Evolutionary conservation across 1,140 invertebrate genomes (phyloP), one percentile per base, ranked within the genome.

Genomic region (Pygmarrhopalites habei): DNA sequence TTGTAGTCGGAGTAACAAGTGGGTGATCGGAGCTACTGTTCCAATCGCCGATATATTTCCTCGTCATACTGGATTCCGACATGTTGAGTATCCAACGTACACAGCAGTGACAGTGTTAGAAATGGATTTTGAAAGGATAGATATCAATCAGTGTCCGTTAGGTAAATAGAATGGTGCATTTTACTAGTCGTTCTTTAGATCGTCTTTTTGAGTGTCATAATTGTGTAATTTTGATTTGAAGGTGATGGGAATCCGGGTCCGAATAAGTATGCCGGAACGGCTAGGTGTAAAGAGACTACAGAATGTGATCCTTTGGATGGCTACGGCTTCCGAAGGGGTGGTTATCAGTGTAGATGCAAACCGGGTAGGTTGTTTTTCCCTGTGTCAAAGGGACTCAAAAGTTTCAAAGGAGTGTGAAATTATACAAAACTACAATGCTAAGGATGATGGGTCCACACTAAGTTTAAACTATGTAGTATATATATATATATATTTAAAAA

Each of bases 261-360:
- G 0, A 98, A 98, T 79, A 82, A 81, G 74, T 98, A 95, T 82
- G 87, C 85, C 43, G 85, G 88, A 69, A 97, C 92, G 5, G 88
- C 91, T 12, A 79, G 91, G 67, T 98, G 95, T 82, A 94, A 93
- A 81, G 82, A 85, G 72, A 95, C 92, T 14, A 98, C 95, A 19
- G 90, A 95, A 87, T 98, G 95, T 79, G 95, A 98, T 79, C 95
- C 95, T 0, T 76, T 98, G 25, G 86, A 95, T 74, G 95, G 95
- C 3, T 98, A 88, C 86, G 95, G 95, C 32, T 95, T 95, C 73
- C 80, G 92, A 66, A 82, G 95, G 73, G 95, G 95, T 60, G 95
- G 92, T 25, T 98, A 98, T 77, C 92, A 96, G 74, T 98, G 92
- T 76, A 81, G 91, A 12, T 66, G 95, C 79, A 82, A 84, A 70